Evolutionary conservation across 1,140 invertebrate species (phyloP), one percentile per base, ranked within the genome.

Genomic region (Drosophila kurseongensis): DNA sequence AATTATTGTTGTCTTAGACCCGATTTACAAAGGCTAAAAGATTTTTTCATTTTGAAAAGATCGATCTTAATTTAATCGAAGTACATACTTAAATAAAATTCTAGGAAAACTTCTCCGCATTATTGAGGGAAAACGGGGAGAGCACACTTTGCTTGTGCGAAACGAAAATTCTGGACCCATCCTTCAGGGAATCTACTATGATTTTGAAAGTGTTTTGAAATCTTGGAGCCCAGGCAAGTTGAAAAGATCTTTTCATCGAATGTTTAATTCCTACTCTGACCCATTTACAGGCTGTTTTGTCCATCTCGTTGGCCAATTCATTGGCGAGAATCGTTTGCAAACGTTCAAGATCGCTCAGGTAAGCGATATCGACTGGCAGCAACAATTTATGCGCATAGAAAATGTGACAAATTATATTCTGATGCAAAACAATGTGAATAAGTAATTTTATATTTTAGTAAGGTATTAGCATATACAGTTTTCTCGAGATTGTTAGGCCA

Each of bases 121-220:
- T 42, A 62, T 79, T 44, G 63, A 65, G 6, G 91, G 91, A 13
- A 92, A 92, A 40, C 59, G 73, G 1, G 52, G 56, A 10, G 76
- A 91, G 40, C 78, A 78, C 8, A 82, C 76, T 0, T 52, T 92
- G 23, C 40, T 92, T 0, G 40, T 92, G 14, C 74, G 89, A 2
- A 90, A 76, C 45, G 66, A 71, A 6, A 51, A 61, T 0, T 58
- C 74, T 0, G 91, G 91, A 4, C 89, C 91, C 10, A 72, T 92
- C 5, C 52, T 92, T 0, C 91, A 88, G 55, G 76, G 81, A 12
- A 74, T 90, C 32, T 92, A 75, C 42, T 75, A 89, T 55, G 91
- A 92, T 51, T 91, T 90, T 14, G 69, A 83, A 4, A 77, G 32
- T 1, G 68, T 72, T 38, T 32, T 90, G 12, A 48, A 58, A 4